Conservation (phyloP, 2,113 vertebrate species). For the Vidua chalybeata region DNA sequence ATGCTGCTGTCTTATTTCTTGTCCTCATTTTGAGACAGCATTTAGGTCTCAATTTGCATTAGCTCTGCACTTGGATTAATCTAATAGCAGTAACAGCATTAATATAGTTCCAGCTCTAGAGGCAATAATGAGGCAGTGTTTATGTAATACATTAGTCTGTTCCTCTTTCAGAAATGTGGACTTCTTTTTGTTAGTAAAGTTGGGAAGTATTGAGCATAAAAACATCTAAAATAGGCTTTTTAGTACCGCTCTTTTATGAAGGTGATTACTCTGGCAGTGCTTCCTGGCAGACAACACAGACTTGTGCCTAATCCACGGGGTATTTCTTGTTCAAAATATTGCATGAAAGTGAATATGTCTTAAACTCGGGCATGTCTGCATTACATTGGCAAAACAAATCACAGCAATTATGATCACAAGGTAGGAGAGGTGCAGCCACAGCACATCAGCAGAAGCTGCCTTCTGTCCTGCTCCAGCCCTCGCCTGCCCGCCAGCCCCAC, state of each 20-base stretch:
- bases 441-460: not conserved
- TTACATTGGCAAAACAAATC: conserved; percentile 82
- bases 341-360: conserved; percentile 77
- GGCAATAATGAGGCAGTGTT: not conserved
- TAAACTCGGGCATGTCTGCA: conserved; percentile 78
- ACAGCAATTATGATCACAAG: conserved; percentile 61
- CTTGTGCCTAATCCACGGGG: conserved; percentile 83
- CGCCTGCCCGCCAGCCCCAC: not conserved
- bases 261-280: conserved; percentile 6
- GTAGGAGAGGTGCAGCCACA: not conserved
- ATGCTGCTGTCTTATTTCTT: not conserved
- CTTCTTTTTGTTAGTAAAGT: not conserved
- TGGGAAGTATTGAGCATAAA: not conserved
- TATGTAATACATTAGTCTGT: not conserved
- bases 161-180: not conserved
- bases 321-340: conserved; percentile 72
- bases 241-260: not conserved
- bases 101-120: not conserved
- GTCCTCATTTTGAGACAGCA: conserved; percentile 26
- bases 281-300: conserved; percentile 69
- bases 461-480: not conserved
- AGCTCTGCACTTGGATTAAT: conserved; percentile 42
- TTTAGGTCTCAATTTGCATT: conserved; percentile 38
- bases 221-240: not conserved
- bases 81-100: not conserved